These are phyloP conservation scores for Automeris io DNA, from an alignment of 2,888 invertebrate genomes.

Conservation along the genomic window DNA sequence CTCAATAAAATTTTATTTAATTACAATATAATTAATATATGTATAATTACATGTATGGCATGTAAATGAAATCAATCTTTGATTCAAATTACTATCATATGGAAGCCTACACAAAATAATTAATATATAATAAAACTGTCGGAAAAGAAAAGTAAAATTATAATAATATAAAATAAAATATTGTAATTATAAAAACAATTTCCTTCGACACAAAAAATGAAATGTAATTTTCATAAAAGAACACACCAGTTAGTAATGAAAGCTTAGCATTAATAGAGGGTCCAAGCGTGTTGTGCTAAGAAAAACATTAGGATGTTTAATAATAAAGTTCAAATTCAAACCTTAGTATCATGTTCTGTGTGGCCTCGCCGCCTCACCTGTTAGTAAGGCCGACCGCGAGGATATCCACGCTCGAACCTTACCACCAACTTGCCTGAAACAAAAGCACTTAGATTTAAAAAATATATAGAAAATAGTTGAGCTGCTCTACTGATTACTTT, in stretches of 20 bases:
- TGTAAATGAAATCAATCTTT: too few species aligned
- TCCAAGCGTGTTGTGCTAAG: conserved; percentile 12
- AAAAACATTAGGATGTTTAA: conserved; percentile 16
- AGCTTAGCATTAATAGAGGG: conserved; percentile 31
- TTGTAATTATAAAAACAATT: conserved; percentile 25
- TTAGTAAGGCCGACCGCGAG: conserved; percentile 73
- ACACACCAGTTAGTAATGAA: conserved; percentile 30
- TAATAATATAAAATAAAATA: conserved; percentile 11
- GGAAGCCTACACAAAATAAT: too few species aligned
- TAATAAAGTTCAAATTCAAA: conserved; percentile 65
- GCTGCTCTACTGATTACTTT: too few species aligned
- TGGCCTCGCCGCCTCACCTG: conserved; percentile 74
- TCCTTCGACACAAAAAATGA: conserved; percentile 28
- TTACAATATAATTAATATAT: too few species aligned
- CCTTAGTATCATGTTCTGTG: conserved; percentile 76
- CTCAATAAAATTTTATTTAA: too few species aligned
- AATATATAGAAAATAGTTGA: too few species aligned
- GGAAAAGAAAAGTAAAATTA: not conserved
- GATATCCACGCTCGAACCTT: conserved; percentile 64
- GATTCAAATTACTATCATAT: too few species aligned
- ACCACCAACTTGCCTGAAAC: conserved; percentile 61
- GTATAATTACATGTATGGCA: too few species aligned
- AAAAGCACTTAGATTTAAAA: conserved; percentile 16
- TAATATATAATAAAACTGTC: too few species aligned
- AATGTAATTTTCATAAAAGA: conserved; percentile 30